Evolutionary conservation across 2,888 invertebrate species (phyloP).

Genomic region (Drosophila pseudotakahashii): DNA sequence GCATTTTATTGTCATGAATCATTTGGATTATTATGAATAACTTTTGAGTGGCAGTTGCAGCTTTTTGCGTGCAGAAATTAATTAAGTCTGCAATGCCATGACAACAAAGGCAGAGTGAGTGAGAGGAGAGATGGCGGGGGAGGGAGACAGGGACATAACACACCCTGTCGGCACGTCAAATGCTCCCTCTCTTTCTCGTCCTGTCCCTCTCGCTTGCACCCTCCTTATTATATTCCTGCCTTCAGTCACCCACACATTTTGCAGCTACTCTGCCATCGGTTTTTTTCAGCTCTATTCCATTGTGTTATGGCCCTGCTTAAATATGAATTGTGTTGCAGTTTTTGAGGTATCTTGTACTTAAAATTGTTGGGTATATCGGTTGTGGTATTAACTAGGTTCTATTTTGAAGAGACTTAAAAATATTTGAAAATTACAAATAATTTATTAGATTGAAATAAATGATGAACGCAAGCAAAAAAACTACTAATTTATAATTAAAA

Average conservation of each 20-base stretch:
- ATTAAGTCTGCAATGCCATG: conserved; percentile 61
- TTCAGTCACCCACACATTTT: conserved; percentile 33
- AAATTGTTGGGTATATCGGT: background rate
- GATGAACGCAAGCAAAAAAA: too few relatives aligned
- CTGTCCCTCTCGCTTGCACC: conserved; percentile 2
- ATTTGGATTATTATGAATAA: conserved; percentile 59
- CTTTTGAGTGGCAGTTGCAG: conserved; percentile 55
- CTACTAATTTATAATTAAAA: too few relatives aligned
- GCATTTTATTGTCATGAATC: conserved; percentile 71
- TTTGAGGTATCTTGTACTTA: background rate
- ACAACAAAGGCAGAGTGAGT: conserved; percentile 13
- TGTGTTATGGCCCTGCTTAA: conserved; percentile 27
- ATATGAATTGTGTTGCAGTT: conserved; percentile 45
- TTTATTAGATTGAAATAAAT: too few relatives aligned
- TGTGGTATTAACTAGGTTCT: too few relatives aligned
- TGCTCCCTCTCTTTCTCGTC: conserved; percentile 25
- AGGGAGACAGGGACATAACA: conserved; percentile 14
- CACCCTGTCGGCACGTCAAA: conserved; percentile 62
- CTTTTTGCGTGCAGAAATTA: conserved; percentile 71
- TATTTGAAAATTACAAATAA: too few relatives aligned
- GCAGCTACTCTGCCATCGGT: conserved; percentile 30
- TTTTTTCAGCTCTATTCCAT: conserved; percentile 21
- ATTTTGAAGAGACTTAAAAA: too few relatives aligned
- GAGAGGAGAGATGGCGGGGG: background rate
- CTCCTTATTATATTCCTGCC: conserved; percentile 1